Evolutionary conservation across 2,888 invertebrate species (phyloP), one percentile per base, ranked within the genome.

Genomic region (Gibbula magus): DNA sequence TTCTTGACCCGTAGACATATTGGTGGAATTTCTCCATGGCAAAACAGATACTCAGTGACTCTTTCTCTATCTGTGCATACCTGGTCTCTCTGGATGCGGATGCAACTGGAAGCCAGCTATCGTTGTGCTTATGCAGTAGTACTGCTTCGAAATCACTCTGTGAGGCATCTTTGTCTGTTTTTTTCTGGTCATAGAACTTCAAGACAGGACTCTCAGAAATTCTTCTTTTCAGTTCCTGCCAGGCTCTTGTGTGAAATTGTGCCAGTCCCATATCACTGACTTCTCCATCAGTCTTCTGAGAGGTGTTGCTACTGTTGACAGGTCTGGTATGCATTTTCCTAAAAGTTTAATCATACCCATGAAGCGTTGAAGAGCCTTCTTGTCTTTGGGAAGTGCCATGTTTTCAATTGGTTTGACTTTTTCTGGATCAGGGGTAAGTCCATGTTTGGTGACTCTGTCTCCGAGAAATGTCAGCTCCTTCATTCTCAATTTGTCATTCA

Each of bases 401-500:
- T 83, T 35, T 32, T 39, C 32, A n/a, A 85, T 74, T 22, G 74
- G 81, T 51, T 74, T 29, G 13, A 80, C 74, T 32, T 76, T 84
- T 39, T 18, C 29, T n/a, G 82, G 79, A 66, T 85, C 84, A 10
- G 85, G 84, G 22, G 75, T 51, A 8, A 80, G 81, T 32, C 84
- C 84, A 35, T 77, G 35, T 52, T 39, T 22, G 39, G 61, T 61
- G 52, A 79, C 4, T 22, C 22, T 20, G 29, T 61, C 61, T 61
- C 81, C 78, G 13, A 81, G 74, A 32, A 81, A 81, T 18, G 66
- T 78, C 35, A 78, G 56, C 53, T 78, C 75, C 7, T 73, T 39
- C 18, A 78, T 66, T 25, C 81, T 67, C 20, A 81, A 18, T 52
- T 75, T 32, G 56, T n/a, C n/a, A n/a, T n/a, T n/a, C 61, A 61